Evolutionary conservation across 1,140 invertebrate species (phyloP), one percentile per base, ranked within the genome.

Genomic region (Melitaea cinxia): DNA sequence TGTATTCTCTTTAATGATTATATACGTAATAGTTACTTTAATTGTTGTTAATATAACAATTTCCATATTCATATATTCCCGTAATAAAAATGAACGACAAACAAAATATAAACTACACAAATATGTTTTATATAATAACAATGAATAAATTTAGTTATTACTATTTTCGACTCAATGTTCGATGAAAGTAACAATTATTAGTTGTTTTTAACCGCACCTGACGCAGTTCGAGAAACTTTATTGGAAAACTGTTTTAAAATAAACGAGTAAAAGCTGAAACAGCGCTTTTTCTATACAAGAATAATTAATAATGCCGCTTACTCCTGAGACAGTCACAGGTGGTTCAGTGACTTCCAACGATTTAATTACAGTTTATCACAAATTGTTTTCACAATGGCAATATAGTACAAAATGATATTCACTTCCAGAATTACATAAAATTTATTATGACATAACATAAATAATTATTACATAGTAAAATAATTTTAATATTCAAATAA

Each of bases 1-100:
- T 17, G 14, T 42, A 42, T 42, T 42, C 37, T 42, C 37, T 42
- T 17, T 42, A 42, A 42, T 42, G 6, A 42, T 42, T 42, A n/a
- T n/a, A n/a, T n/a, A n/a, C 9, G 4, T n/a, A 17, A 42, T 42
- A 4, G 37, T 9, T 15, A 0, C 37, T 42, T 15, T 42, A n/a
- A 39, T n/a, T 14, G 37, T n/a, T 17, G 17, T 42, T n/a, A 7
- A 14, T 15, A 42, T 42, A 17, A 33, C 10, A 33, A 33, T 33
- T 12, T 33, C 10, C 12, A 2, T 33, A 33, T 10, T 0, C n/a
- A 33, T 33, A 33, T 28, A 7, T 28, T 4, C 26, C 26, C 7
- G 3, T 4, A 28, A 28, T 28, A n/a, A n/a, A n/a, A n/a, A n/a
- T n/a, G n/a, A n/a, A n/a, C n/a, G n/a, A n/a, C n/a, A n/a, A n/a